Percentiles rank a stretch among this genome's conserved stretches.
These are phyloP conservation scores for Lepilemur septentrionalis DNA, from an alignment of 2,797 vertebrate genomes.

Conservation along the genomic window DNA sequence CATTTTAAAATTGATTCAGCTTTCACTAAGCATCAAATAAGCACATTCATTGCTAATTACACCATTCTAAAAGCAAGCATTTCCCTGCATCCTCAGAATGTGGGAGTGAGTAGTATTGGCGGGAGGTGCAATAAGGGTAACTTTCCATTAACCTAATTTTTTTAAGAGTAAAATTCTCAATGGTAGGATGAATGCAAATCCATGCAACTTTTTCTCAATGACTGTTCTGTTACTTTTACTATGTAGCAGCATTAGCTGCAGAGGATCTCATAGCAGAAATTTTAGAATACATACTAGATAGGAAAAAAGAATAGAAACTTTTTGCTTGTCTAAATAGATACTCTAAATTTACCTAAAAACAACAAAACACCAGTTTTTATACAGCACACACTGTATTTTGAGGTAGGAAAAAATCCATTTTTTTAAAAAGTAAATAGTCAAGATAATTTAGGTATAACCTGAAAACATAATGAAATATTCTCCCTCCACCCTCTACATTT, in stretches of 20 bases:
- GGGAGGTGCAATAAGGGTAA: conserved; percentile 4
- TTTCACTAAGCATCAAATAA: conserved; percentile 57
- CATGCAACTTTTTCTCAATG: conserved; percentile 45
- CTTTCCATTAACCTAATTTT: conserved; percentile 48
- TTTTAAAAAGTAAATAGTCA: neutral
- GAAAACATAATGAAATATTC: neutral
- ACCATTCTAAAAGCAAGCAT: conserved; percentile 62
- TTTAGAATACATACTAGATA: neutral
- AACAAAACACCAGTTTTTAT: neutral
- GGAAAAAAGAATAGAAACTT: neutral
- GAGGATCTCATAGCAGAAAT: conserved; percentile 5
- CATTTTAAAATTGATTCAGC: conserved; percentile 82
- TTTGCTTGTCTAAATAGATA: neutral
- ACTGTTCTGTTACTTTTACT: neutral
- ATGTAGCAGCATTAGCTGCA: neutral
- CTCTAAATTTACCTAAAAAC: conserved; percentile 39
- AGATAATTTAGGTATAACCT: conserved; percentile 31
- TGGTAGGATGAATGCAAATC: neutral
- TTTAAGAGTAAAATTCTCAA: conserved; percentile 44
- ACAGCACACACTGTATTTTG: neutral
- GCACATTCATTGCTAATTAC: conserved; percentile 68
- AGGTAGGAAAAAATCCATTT: conserved; percentile 3
- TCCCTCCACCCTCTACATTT: neutral
- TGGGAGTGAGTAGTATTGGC: conserved; percentile 1
- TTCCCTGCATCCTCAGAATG: conserved; percentile 45